Evolutionary conservation across 2,113 vertebrate genomes (phyloP), one percentile per base, ranked within the genome.

Genomic region (Xenus cinereus): DNA sequence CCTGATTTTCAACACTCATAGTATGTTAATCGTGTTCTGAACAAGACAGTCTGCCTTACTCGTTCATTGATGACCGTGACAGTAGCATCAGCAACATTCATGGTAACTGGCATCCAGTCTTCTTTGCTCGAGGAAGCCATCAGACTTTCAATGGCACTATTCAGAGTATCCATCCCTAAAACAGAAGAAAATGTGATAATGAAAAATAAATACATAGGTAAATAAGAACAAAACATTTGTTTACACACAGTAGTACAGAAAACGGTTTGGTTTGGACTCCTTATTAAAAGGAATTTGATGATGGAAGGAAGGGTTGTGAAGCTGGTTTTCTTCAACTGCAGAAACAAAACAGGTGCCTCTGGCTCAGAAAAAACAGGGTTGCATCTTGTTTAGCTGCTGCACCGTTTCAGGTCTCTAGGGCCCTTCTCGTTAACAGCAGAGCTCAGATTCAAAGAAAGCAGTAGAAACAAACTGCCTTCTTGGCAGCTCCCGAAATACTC

Each of bases 131-230:
- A 99, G 62, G 99, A 98, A 78, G 98, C 97, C 94, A 99, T 93
- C 0, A 99, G 98, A 90, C 67, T 99, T 75, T 99, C 99, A 92
- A 99, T 99, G 95, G 99, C 99, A 54, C 97, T 98, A 27, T 99
- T 99, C 77, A 99, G 98, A 83, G 99, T 98, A 87, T 99, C 99
- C 99, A 99, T 99, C 90, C 99, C 99, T 99, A 95, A 17, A 94
- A 84, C 5, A 90, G 50, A 89, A 28, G 46, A 84, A 84, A 95
- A 90, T 14, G 14, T 3, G 60, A 94, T 24, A 33, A 32, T 84
- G 19, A 82, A 84, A 93, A 95, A 60, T 12, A 57, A 53, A 89
- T 26, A 46, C 9, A 16, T 14, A 33, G 6, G 37, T n/a, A 78
- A 39, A 50, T 28, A 48, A 21, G 5, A 86, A n/a, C 3, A 73